Conservation (phyloP, 1,140 invertebrate genomes). For the Platyscapa corneri region DNA sequence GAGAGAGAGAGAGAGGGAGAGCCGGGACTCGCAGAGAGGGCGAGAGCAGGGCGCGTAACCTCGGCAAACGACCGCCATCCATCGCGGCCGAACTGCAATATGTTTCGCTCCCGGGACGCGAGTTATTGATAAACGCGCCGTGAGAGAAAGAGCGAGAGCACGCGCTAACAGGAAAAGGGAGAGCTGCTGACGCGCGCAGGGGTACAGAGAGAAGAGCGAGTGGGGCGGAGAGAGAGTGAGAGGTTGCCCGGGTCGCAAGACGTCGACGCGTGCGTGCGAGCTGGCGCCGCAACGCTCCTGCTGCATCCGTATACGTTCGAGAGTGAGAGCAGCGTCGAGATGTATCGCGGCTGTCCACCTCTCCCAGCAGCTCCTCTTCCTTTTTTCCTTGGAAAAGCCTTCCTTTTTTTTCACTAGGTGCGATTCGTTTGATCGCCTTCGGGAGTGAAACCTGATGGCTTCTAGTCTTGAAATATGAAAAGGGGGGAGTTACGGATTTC, state of each 20-base stretch:
- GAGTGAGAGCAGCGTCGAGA: neutral
- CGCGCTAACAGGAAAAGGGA: conserved; percentile 2
- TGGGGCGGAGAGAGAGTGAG: too few relatives aligned
- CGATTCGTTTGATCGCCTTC: neutral
- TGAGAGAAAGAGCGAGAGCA: conserved; percentile 31
- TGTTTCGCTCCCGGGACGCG: conserved; percentile 55
- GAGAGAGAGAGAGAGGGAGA: conserved; percentile 28
- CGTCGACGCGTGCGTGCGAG: conserved; percentile 36
- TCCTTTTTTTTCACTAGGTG: neutral
- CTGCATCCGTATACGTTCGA: neutral
- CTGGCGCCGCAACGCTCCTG: neutral
- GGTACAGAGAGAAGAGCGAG: neutral
- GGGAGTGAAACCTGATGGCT: neutral
- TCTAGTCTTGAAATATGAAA: too few relatives aligned
- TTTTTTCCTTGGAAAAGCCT: neutral
- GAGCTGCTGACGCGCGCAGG: neutral
- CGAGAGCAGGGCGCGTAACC: conserved; percentile 58
- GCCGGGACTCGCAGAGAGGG: conserved; percentile 12
- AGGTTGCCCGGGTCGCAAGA: conserved; percentile 20
- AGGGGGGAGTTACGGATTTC: neutral
- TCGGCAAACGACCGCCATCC: conserved; percentile 65
- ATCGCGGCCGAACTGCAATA: conserved; percentile 60
- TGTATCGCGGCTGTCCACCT: neutral
- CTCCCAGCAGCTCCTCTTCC: neutral
- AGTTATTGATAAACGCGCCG: conserved; percentile 64